Base-by-base conservation (phyloP, 2,113 vertebrate genomes). In the Antennarius striatus region DNA sequence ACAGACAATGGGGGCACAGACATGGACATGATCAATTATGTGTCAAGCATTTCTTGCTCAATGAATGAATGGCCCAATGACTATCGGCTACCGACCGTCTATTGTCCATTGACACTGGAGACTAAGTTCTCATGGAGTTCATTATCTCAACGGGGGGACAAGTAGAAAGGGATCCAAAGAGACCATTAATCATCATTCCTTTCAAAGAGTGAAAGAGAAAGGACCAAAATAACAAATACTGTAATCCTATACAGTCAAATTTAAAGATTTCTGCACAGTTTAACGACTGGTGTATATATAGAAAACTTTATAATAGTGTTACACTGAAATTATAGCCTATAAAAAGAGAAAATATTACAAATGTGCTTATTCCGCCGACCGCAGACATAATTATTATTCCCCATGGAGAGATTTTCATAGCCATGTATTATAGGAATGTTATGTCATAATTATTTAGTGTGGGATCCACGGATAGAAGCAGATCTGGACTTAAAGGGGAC, bases 21-120 rank as follows among this genome's bases (percentile, higher is more conserved):
- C 86, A 89, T 81, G 88, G 88, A 89, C 86, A 90, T 88, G 88
- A 91, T 91, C 88, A 91, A 91, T 90, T 90, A 91, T 90, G 83
- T 90, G 90, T 89, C 89, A 88, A 88, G 87, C 89, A 89, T 91
- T 89, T 87, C 81, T 79, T 81, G 84, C 73, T 86, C 73, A 77
- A 53, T 84, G 86, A 88, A 82, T 88, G 87, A 86, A 88, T 88
- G 71, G 85, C 75, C 61, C 77, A 75, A 58, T 81, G 87, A 88
- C 88, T 89, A 89, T 77, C 81, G 85, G 77, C 84, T 88, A 89
- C 86, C 85, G 82, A 84, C 82, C 67, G 71, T 15, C 85, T 70
- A 89, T 91, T 91, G 90, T 91, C 75, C 55, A 70, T 58, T 82
- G 82, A 89, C 84, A 86, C 86, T 81, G 81, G 86, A 86, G 86